Evolutionary conservation across 2,888 invertebrate species (phyloP).

Genomic region (Parelbella ahira): DNA sequence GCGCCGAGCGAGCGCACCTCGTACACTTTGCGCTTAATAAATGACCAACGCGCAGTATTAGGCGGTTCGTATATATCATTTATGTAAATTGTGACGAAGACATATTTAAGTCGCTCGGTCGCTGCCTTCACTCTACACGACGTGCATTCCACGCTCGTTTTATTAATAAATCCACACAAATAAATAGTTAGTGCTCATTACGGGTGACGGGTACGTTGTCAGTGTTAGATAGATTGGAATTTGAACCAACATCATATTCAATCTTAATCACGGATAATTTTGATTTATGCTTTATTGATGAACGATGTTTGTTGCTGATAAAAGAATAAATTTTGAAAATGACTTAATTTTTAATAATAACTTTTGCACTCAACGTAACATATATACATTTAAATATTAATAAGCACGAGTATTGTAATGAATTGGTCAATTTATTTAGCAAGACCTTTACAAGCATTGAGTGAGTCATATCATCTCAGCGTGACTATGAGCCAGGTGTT

Average conservation of each 20-base stretch:
- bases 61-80: slow-evolving; percentile 79
- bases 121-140: slow-evolving; percentile 70
- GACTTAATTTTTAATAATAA: no score
- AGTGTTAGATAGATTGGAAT: slow-evolving; percentile 6
- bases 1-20: slow-evolving; percentile 54
- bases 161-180: slow-evolving; percentile 58
- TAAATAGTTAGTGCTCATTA: slow-evolving; percentile 46
- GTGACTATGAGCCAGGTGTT: slow-evolving; percentile 30
- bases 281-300: not conserved
- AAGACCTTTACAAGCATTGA: not conserved
- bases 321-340: no score
- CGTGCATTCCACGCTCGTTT: slow-evolving; percentile 64
- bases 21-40: slow-evolving; percentile 66
- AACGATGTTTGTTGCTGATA: no score
- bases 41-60: slow-evolving; percentile 73
- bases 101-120: slow-evolving; percentile 68
- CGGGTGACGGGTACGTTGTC: slow-evolving; percentile 28
- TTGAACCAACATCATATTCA: slow-evolving; percentile 1
- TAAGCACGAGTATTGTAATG: no score
- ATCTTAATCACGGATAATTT: not conserved
- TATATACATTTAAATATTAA: no score
- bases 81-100: slow-evolving; percentile 81
- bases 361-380: no score
- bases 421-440: no score
- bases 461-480: not conserved